These are phyloP conservation scores for Pegoplata infirma DNA, from an alignment of 2,888 invertebrate genomes.

Conservation along the genomic window DNA sequence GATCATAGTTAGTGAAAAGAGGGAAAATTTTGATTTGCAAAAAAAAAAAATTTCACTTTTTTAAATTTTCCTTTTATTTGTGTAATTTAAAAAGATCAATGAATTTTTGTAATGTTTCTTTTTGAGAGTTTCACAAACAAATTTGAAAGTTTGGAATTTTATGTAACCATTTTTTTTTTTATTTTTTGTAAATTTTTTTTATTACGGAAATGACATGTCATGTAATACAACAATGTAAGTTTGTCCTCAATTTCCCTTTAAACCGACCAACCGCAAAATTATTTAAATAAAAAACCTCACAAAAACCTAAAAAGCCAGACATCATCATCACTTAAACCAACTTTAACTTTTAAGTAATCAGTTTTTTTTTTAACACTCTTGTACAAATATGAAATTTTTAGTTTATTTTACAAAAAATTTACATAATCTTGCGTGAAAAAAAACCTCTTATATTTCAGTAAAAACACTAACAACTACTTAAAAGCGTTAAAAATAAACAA, in stretches of 20 bases:
- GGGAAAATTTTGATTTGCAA: constrained; percentile 42
- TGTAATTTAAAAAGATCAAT: constrained; percentile 23
- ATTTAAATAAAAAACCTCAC: background rate
- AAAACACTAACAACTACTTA: constrained; percentile 2
- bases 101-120: constrained; percentile 5
- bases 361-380: constrained; percentile 32
- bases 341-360: background rate
- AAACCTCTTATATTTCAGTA: constrained; percentile 24
- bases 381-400: background rate
- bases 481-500: constrained; percentile 32
- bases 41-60: constrained; percentile 48
- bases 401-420: constrained; percentile 34
- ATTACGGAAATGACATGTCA: constrained; percentile 58
- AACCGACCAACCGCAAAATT: constrained; percentile 52
- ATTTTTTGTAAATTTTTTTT: background rate
- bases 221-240: constrained; percentile 19
- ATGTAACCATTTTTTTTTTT: constrained; percentile 18
- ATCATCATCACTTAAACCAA: background rate
- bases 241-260: constrained; percentile 59
- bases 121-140: background rate
- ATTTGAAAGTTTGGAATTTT: constrained; percentile 32
- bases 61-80: constrained; percentile 29
- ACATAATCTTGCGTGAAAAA: constrained; percentile 57
- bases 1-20: constrained; percentile 30
- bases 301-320: background rate